Percentiles rank a stretch among this genome's conserved stretches.
Conservation (phyloP, 2,113 vertebrate genomes). For the Saccopteryx leptura region DNA sequence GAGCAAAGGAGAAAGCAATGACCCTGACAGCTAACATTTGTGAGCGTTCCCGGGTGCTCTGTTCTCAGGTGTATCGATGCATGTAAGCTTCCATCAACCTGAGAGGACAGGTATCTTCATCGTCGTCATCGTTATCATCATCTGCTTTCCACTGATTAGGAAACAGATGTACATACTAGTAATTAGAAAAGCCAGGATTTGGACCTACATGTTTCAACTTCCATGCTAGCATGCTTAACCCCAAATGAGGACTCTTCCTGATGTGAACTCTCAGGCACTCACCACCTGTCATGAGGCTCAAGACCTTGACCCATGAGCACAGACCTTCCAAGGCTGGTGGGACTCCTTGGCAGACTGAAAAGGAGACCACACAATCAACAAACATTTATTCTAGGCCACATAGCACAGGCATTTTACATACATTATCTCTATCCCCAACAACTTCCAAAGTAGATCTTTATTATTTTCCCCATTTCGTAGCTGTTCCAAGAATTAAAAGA, state of each 20-base stretch:
- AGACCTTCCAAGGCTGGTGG: neutral
- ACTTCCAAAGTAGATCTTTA: neutral
- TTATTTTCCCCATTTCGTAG: neutral
- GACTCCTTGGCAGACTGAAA: neutral
- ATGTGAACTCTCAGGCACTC: neutral
- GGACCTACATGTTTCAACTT: neutral
- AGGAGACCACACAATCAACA: neutral
- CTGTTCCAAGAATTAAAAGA: slow-evolving; percentile 5
- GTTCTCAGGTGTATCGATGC: neutral
- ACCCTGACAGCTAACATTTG: neutral
- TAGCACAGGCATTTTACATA: neutral
- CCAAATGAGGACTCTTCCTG: neutral
- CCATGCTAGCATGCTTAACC: neutral
- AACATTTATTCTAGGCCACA: neutral
- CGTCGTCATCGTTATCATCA: no score
- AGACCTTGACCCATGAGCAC: neutral
- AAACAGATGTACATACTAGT: neutral
- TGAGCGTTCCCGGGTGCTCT: neutral
- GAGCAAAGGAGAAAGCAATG: neutral
- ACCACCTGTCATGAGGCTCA: neutral
- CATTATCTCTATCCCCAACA: neutral
- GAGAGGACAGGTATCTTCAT: neutral
- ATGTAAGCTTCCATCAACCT: neutral
- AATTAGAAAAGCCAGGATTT: neutral
- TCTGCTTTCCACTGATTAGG: neutral